These are phyloP conservation scores for Heliconius sara DNA, from an alignment of 2,888 invertebrate species.

Conservation along the genomic window DNA sequence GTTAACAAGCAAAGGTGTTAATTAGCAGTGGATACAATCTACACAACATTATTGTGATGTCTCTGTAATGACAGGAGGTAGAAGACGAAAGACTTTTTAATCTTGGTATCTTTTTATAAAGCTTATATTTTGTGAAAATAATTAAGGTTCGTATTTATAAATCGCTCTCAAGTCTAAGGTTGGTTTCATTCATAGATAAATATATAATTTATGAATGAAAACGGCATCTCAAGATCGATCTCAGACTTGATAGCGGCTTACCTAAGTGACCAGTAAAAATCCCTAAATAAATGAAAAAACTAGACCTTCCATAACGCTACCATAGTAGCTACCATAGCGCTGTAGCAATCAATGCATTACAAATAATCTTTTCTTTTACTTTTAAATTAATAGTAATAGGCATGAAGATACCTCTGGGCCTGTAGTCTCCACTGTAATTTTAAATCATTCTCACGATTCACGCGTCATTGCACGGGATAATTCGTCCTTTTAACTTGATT, in stretches of 20 bases:
- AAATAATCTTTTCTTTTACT: not conserved
- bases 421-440: constrained; percentile 20
- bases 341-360: not conserved
- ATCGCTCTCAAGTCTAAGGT: no score
- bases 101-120: not conserved
- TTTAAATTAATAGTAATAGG: not conserved
- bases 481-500: constrained; percentile 13
- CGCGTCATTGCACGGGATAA: constrained; percentile 19
- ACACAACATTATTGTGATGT: not conserved
- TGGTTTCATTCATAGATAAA: no score
- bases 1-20: not conserved
- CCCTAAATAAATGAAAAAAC: not conserved
- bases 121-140: not conserved
- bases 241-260: no score
- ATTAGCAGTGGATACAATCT: not conserved
- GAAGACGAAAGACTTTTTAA: not conserved
- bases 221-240: no score
- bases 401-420: constrained; percentile 1
- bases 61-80: not conserved
- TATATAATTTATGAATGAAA: no score
- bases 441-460: constrained; percentile 22
- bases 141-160: not conserved
- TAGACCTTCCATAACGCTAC: not conserved
- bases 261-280: not conserved
- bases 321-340: not conserved